Conservation (phyloP, 2,113 vertebrate species). For the Thunnus thynnus region DNA sequence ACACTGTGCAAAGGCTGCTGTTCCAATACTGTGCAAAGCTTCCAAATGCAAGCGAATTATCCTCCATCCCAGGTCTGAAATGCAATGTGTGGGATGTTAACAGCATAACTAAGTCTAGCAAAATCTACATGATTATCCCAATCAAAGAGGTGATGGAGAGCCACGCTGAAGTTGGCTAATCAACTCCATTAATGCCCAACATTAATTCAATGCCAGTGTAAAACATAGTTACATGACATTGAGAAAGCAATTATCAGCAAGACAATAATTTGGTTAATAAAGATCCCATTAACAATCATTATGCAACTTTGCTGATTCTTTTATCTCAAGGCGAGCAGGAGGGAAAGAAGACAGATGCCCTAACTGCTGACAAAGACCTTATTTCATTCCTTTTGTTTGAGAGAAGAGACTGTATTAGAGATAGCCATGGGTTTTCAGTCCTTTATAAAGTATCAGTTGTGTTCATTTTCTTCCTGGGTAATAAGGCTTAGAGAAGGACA, state of each 20-base stretch:
- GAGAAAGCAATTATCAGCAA: conserved; percentile 75
- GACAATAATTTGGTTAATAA: conserved; percentile 80
- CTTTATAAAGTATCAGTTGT: conserved; percentile 60
- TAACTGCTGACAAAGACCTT: conserved; percentile 82
- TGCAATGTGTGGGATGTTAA: conserved; percentile 27
- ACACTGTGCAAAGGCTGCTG: conserved; percentile 15
- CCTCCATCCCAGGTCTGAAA: conserved; percentile 4
- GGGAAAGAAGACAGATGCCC: conserved; percentile 68
- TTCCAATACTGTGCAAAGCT: conserved; percentile 14
- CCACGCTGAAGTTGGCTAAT: conserved; percentile 51
- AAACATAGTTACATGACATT: conserved; percentile 77
- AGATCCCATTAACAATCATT: conserved; percentile 80
- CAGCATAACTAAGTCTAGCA: conserved; percentile 15
- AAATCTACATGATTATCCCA: conserved; percentile 56
- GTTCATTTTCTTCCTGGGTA: conserved; percentile 62
- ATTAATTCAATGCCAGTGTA: conserved; percentile 69
- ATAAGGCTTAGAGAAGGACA: conserved; percentile 66
- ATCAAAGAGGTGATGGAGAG: conserved; percentile 62
- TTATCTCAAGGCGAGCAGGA: conserved; percentile 76
- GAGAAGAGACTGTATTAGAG: conserved; percentile 66
- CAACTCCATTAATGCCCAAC: conserved; percentile 57
- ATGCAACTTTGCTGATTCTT: conserved; percentile 79
- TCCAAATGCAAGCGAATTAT: conserved; percentile 3
- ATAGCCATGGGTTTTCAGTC: conserved; percentile 60
- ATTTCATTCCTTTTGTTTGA: conserved; percentile 70